Conservation (phyloP, 2,113 vertebrate species). For the Cervus canadensis region DNA sequence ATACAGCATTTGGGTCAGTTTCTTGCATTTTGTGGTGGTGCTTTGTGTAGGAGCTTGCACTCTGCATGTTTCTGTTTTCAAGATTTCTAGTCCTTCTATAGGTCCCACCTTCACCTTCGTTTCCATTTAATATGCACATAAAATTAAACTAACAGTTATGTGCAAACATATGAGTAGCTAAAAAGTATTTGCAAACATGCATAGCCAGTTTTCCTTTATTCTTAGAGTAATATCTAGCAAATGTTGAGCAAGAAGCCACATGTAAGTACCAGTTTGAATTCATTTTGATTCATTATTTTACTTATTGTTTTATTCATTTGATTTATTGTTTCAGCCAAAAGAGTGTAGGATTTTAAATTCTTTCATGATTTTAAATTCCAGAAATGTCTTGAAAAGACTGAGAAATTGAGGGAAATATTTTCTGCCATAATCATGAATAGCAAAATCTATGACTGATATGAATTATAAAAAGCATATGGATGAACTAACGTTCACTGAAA, state of each 20-base stretch:
- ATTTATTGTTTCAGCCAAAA: background rate
- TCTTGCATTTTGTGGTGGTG: background rate
- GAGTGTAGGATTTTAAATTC: background rate
- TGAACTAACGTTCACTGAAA: background rate
- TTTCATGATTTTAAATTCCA: background rate
- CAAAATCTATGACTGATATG: background rate
- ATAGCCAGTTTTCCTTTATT: background rate
- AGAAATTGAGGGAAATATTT: background rate
- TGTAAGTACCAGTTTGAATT: background rate
- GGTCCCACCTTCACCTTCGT: background rate
- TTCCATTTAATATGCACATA: background rate
- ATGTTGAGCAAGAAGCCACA: background rate
- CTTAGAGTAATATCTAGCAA: background rate
- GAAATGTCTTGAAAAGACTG: background rate
- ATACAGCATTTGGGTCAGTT: background rate
- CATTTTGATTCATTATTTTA: background rate
- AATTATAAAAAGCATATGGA: background rate
- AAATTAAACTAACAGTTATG: background rate
- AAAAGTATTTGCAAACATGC: background rate
- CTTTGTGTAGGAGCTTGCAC: rapidly evolving
- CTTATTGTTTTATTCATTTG: background rate
- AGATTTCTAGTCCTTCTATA: background rate
- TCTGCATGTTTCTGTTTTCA: background rate
- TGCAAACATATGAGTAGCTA: background rate
- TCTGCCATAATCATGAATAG: background rate